Percentiles rank a stretch among this genome's conserved stretches.
These are phyloP conservation scores for Drepana falcataria DNA, from an alignment of 2,888 invertebrate species.

Conservation along the genomic window DNA sequence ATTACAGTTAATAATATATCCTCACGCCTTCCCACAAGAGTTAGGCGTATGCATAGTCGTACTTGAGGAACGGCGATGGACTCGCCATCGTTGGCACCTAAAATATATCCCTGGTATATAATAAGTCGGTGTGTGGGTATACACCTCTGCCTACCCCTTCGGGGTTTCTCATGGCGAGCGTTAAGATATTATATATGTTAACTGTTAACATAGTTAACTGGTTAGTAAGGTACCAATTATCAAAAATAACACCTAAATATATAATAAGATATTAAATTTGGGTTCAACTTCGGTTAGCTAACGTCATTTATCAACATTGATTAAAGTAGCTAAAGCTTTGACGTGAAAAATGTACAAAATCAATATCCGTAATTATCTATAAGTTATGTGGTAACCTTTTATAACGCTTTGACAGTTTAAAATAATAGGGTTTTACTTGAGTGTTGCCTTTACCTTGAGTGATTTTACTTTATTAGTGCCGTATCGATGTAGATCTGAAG, in stretches of 20 bases:
- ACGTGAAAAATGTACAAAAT: neutral
- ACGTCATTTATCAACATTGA: constrained; percentile 18
- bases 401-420: neutral
- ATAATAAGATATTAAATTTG: constrained; percentile 17
- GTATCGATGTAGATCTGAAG: neutral
- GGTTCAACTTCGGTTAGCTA: constrained; percentile 14
- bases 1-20: no score
- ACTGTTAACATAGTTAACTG: no score
- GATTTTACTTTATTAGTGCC: constrained; percentile 3
- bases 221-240: constrained; percentile 1
- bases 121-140: no score
- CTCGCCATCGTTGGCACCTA: no score
- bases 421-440: neutral
- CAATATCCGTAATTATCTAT: neutral
- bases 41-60: no score
- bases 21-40: no score
- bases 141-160: no score
- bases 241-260: constrained; percentile 6
- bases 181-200: no score
- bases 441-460: neutral
- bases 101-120: no score
- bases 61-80: no score
- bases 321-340: neutral
- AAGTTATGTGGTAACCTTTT: neutral
- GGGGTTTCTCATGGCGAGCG: no score